A percentile compares a stretch with the other conserved stretches of the same genome.
Conservation (phyloP, 2,113 vertebrate species). For the human (Homo sapiens) region DNA sequence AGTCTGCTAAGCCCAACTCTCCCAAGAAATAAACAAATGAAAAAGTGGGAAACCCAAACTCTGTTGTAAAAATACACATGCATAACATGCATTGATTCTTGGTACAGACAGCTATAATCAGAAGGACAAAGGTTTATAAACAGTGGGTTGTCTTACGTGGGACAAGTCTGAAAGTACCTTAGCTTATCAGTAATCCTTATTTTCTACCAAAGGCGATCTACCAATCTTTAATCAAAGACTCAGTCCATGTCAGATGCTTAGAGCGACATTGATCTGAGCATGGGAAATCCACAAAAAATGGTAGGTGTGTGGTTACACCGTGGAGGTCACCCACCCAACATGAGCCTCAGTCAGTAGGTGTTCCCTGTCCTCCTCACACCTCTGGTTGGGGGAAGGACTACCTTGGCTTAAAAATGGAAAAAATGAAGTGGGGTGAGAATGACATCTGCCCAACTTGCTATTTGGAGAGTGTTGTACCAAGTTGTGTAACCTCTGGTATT, state of each 20-base stretch:
- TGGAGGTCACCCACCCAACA: accelerated
- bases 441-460: background rate
- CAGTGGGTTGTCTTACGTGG: background rate
- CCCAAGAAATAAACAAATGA: background rate
- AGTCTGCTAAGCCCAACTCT: background rate
- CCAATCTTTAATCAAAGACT: background rate
- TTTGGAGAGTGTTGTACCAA: background rate
- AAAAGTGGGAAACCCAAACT: background rate
- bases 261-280: background rate
- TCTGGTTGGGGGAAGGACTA: background rate
- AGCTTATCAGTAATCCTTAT: background rate
- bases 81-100: background rate
- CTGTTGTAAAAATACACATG: background rate
- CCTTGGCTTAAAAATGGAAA: background rate
- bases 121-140: background rate
- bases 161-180: background rate
- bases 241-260: background rate
- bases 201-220: background rate
- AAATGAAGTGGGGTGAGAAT: background rate
- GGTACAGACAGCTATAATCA: background rate
- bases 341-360: accelerated
- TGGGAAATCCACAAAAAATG: background rate
- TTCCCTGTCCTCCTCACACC: background rate
- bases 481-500: too few relatives aligned
- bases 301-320: background rate